Evolutionary conservation across 2,797 vertebrate genomes (phyloP).

Genomic region (Pyrocephalus nanus): DNA sequence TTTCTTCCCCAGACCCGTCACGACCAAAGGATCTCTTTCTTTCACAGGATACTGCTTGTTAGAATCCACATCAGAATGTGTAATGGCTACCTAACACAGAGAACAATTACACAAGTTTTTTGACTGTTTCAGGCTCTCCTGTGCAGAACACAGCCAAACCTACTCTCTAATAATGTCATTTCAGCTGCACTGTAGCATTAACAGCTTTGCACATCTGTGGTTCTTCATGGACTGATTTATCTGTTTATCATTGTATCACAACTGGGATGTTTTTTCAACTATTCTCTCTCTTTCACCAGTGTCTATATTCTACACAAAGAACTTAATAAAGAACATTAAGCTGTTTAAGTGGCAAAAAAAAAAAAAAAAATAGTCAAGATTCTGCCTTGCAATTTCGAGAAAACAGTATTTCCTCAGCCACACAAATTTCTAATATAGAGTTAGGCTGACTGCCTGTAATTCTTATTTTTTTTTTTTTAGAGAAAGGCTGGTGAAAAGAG

Average conservation of each 20-base stretch:
- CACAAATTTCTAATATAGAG: background rate
- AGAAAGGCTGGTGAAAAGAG: background rate
- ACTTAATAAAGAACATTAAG: background rate
- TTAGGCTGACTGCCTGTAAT: background rate
- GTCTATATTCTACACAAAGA: background rate
- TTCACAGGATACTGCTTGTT: background rate
- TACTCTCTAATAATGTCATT: conserved; percentile 1
- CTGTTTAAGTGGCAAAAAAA: background rate
- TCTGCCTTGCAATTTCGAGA: background rate
- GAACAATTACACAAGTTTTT: background rate
- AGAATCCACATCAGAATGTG: background rate
- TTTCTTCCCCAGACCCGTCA: background rate
- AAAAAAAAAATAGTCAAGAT: background rate
- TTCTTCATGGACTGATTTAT: background rate
- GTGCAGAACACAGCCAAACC: conserved; percentile 17
- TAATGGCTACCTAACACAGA: background rate
- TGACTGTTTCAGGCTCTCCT: conserved; percentile 39
- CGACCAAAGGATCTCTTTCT: background rate
- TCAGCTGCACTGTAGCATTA: background rate
- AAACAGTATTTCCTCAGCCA: background rate
- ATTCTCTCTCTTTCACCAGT: background rate
- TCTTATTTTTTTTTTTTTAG: background rate
- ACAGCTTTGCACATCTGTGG: background rate
- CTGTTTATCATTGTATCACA: background rate
- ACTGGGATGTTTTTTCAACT: background rate